Evolutionary conservation across 1,140 invertebrate genomes (phyloP).

Genomic region (Cotesia chilonis): DNA sequence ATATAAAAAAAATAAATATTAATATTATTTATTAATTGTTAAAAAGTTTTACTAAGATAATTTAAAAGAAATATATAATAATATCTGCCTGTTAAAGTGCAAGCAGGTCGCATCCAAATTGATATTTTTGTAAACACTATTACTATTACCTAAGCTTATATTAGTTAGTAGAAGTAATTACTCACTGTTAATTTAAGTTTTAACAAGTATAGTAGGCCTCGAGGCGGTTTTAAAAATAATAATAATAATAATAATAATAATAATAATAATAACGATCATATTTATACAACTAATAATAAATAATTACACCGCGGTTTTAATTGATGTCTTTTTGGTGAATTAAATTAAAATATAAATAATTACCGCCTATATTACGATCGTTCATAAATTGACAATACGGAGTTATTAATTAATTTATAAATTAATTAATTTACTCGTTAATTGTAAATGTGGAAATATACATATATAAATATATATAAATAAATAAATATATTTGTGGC

Average conservation of each 20-base stretch:
- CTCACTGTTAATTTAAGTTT: conserved; percentile 19
- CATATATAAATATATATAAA: conserved; percentile 20
- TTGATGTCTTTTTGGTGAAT: too few relatives aligned
- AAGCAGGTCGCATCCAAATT: conserved; percentile 62
- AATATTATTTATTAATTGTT: conserved; percentile 27
- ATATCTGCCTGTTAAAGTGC: conserved; percentile 48
- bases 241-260: conserved; percentile 18
- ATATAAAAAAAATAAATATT: conserved; percentile 1
- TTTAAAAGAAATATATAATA: conserved; percentile 35
- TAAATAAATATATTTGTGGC: conserved; percentile 7
- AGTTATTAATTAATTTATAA: conserved; percentile 13
- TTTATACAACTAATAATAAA: too few relatives aligned
- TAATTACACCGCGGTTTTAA: too few relatives aligned
- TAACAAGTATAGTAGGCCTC: background rate
- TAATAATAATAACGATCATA: background rate
- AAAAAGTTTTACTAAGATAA: conserved; percentile 39
- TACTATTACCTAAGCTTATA: conserved; percentile 46
- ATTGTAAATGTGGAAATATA: conserved; percentile 19
- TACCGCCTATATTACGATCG: conserved; percentile 14
- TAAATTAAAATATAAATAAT: background rate
- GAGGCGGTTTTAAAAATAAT: conserved; percentile 22
- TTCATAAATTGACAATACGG: conserved; percentile 30
- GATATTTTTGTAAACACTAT: conserved; percentile 65
- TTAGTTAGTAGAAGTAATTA: conserved; percentile 16
- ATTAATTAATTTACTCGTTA: conserved; percentile 11